These are phyloP conservation scores for Rhinoderma darwinii DNA, from an alignment of 2,113 vertebrate species.

Conservation along the genomic window DNA sequence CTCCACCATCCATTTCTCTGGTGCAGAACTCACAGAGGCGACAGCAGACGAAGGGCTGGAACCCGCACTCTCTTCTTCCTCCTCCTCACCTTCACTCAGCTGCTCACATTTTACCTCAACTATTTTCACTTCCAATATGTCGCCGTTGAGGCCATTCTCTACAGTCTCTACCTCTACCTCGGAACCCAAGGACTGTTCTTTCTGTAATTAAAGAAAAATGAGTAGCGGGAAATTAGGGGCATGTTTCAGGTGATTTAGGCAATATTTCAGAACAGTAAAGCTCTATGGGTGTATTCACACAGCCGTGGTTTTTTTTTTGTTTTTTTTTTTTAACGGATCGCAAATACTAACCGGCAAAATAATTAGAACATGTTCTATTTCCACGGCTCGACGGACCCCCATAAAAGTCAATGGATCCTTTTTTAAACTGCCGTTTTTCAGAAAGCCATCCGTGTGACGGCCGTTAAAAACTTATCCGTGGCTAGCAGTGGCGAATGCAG, in stretches of 20 bases:
- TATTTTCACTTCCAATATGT: slow-evolving; percentile 57
- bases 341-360: too few species aligned
- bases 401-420: too few species aligned
- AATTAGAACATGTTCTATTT: too few species aligned
- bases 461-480: too few species aligned
- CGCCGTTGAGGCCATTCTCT: slow-evolving; percentile 63
- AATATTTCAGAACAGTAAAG: too few species aligned
- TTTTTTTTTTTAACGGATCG: too few species aligned
- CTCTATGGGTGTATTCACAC: too few species aligned
- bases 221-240: neutral
- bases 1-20: slow-evolving; percentile 88
- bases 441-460: too few species aligned
- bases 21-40: slow-evolving; percentile 62
- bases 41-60: slow-evolving; percentile 56
- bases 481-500: too few species aligned
- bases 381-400: too few species aligned
- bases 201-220: slow-evolving; percentile 43
- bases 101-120: slow-evolving; percentile 58
- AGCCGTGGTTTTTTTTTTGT: too few species aligned
- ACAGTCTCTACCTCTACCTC: slow-evolving; percentile 72
- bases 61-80: slow-evolving; percentile 63
- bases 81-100: slow-evolving; percentile 61
- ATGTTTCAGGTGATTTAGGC: neutral
- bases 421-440: too few species aligned
- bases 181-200: slow-evolving; percentile 60